Conservation (phyloP, 2,888 invertebrate species). For the Amaurobius ferox region DNA sequence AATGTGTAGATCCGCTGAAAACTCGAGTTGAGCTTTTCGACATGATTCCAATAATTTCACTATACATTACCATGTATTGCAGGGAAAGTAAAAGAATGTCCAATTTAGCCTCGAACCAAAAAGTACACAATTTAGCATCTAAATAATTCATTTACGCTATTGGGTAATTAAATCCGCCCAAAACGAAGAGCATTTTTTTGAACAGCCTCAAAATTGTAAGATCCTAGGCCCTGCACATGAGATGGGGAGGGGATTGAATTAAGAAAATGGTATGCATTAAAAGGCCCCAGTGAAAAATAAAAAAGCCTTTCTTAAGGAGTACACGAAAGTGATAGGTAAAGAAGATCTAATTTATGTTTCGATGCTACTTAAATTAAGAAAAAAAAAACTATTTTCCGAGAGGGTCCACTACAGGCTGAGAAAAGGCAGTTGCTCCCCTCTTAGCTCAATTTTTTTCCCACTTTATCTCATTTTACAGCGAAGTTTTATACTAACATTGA, state of each 20-base stretch:
- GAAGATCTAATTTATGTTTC: slow-evolving; percentile 70
- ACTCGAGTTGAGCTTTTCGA: too few species aligned
- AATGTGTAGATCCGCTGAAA: too few species aligned
- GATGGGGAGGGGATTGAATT: not conserved
- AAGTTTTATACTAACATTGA: slow-evolving; percentile 36
- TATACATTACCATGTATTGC: too few species aligned
- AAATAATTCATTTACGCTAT: too few species aligned
- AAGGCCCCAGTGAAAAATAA: slow-evolving; percentile 62
- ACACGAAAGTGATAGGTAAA: slow-evolving; percentile 64
- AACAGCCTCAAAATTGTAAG: not conserved
- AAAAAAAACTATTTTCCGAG: slow-evolving; percentile 63
- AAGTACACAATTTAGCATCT: too few species aligned
- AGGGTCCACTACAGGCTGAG: slow-evolving; percentile 42
- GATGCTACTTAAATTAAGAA: slow-evolving; percentile 70
- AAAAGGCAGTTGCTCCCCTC: slow-evolving; percentile 33
- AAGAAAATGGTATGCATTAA: slow-evolving; percentile 16
- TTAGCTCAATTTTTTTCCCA: slow-evolving; percentile 16
- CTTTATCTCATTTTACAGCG: slow-evolving; percentile 54
- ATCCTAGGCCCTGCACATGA: not conserved
- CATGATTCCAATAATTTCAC: too few species aligned
- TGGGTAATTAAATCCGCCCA: slow-evolving; percentile 36
- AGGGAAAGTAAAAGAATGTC: too few species aligned
- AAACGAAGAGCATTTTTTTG: slow-evolving; percentile 5
- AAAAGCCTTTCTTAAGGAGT: slow-evolving; percentile 41
- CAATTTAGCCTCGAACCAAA: not conserved